A percentile compares a stretch with the other conserved stretches of the same genome.
These are phyloP conservation scores for Promerops cafer DNA, from an alignment of 2,113 vertebrate genomes.

Conservation along the genomic window DNA sequence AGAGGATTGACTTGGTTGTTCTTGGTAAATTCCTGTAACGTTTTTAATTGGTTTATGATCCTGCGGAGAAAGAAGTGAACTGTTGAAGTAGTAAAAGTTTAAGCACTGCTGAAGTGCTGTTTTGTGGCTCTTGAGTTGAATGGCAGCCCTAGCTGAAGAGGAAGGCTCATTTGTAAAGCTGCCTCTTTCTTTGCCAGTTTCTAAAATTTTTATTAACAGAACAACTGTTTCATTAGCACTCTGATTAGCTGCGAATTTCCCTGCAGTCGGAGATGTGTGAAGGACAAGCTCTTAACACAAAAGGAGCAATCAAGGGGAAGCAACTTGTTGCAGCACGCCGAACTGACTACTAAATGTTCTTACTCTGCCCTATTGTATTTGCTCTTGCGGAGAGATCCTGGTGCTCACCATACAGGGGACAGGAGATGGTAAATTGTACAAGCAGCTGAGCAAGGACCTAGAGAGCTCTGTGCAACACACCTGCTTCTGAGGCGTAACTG, in stretches of 20 bases:
- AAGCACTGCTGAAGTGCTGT: not conserved
- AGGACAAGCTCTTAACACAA: slow-evolving; percentile 31
- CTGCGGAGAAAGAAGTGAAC: not conserved
- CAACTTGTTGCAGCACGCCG: not conserved
- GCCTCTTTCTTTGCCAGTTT: not conserved
- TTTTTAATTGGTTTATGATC: not conserved
- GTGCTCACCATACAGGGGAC: accelerated
- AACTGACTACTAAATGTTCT: not conserved
- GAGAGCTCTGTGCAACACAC: not conserved
- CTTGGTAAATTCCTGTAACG: not conserved
- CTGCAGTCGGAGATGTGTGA: not conserved
- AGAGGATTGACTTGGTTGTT: not conserved
- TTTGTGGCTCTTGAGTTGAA: not conserved
- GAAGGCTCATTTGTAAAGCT: not conserved
- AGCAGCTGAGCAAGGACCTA: not conserved
- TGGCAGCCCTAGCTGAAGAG: not conserved
- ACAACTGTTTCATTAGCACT: slow-evolving; percentile 22
- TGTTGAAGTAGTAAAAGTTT: not conserved
- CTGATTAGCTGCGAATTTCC: slow-evolving; percentile 26
- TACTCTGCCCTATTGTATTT: not conserved
- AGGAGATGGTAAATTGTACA: not conserved
- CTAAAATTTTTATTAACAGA: slow-evolving; percentile 13
- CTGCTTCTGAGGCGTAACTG: not conserved
- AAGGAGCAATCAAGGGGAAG: slow-evolving; percentile 33
- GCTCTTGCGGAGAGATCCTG: not conserved